Evolutionary conservation across 2,797 vertebrate species (phyloP), one percentile per base, ranked within the genome.

Genomic region (Cossypha caffra): DNA sequence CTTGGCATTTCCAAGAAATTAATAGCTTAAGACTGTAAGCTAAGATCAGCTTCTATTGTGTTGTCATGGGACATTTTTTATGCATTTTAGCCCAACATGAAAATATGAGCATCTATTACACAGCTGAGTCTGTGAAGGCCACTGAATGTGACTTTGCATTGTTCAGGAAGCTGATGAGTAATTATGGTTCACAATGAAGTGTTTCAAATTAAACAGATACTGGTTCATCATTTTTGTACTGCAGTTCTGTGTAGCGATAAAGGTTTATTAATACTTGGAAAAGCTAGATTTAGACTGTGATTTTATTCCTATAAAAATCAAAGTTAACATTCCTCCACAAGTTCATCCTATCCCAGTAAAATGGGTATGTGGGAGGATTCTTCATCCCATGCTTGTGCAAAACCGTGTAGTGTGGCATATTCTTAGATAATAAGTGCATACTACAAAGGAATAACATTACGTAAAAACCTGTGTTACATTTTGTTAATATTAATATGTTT

Each of bases 281-380:
- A 81, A 93, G 23, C 59, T 15, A 52, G 29, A 45, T 81, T 88
- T 82, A 94, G 61, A 71, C 16, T 29, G 40, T 48, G 59, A 54
- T 43, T 94, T 90, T 86, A 83, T 92, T 95, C 35, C 47, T 87
- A 21, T 67, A 31, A 96, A 94, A 93, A 86, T 61, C 78, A 79
- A 86, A 86, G 68, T 51, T 73, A 63, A 50, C 38, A 48, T 72
- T 93, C 19, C 10, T 74, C 21, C 9, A 42, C 5, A 16, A 54
- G 11, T 64, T 72, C 20, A 38, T 73, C 13, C 26, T 67, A 18
- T 8, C 28, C 7, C 45, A 51, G 6, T 40, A 48, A 38, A 83
- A 58, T 0, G 2, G 26, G 6, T 40, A 18, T 29, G 9, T 59
- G 72, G 21, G 58, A 69, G 8, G 24, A 61, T 35, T 59, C 16